Conservation (phyloP, 2,113 vertebrate genomes). For the Chitala chitala region DNA sequence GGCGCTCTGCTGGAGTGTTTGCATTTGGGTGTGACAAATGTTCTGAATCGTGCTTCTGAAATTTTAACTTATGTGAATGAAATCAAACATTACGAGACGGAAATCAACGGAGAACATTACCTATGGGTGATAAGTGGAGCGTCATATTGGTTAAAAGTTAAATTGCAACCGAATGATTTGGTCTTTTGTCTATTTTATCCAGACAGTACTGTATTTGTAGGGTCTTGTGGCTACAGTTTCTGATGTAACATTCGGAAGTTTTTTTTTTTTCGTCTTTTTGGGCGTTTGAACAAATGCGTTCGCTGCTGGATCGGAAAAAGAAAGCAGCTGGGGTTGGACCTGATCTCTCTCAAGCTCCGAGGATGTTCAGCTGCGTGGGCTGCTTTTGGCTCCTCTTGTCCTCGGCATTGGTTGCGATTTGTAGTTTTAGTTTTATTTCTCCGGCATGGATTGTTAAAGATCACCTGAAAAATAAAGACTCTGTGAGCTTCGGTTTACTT, state of each 20-base stretch:
- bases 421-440: conserved; percentile 78
- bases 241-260: conserved; percentile 38
- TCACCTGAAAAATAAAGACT: conserved; percentile 61
- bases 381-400: conserved; percentile 83
- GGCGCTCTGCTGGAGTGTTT: conserved; percentile 20
- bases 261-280: conserved; percentile 33
- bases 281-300: conserved; percentile 65
- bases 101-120: neutral
- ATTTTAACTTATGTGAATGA: neutral
- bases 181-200: conserved; percentile 2
- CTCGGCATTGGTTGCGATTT: conserved; percentile 73
- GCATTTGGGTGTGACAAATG: conserved; percentile 51
- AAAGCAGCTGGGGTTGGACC: conserved; percentile 60
- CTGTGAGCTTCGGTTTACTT: conserved; percentile 76
- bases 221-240: conserved; percentile 14
- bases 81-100: neutral
- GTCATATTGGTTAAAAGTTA: conserved; percentile 17
- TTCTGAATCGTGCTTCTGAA: conserved; percentile 27
- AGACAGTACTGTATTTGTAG: conserved; percentile 5
- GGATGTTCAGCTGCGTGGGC: conserved; percentile 80
- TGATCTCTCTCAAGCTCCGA: conserved; percentile 60
- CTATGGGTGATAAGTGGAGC: neutral
- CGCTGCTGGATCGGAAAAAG: conserved; percentile 66
- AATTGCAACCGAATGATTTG: conserved; percentile 37
- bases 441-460: conserved; percentile 78